These are phyloP conservation scores for Dipodomys merriami DNA, from an alignment of 2,113 vertebrate species.

Conservation along the genomic window DNA sequence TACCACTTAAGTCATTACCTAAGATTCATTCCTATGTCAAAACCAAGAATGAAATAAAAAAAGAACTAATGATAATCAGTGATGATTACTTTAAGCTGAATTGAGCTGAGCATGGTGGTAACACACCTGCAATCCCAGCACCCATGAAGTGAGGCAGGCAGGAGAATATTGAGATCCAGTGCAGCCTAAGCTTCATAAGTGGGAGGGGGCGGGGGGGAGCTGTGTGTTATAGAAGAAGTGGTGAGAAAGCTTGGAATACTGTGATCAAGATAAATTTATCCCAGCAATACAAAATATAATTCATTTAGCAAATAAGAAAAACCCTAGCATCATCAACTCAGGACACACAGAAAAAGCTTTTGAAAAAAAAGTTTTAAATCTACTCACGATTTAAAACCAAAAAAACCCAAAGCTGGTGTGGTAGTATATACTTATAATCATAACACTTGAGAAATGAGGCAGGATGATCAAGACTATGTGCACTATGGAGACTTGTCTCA, in stretches of 20 bases:
- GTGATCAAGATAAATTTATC: too few species aligned
- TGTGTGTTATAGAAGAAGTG: too few species aligned
- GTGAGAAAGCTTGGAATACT: too few species aligned
- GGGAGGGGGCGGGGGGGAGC: too few species aligned
- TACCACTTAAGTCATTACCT: neutral
- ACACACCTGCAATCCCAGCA: neutral
- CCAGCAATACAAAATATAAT: too few species aligned
- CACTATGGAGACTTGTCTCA: too few species aligned
- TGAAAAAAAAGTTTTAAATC: neutral
- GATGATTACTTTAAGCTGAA: neutral
- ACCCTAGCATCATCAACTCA: neutral
- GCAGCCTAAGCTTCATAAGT: neutral
- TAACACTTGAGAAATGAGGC: neutral
- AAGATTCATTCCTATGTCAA: neutral
- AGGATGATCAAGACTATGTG: too few species aligned
- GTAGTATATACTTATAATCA: neutral
- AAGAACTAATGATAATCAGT: neutral
- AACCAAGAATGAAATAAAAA: constrained; percentile 6
- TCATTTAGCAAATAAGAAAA: neutral
- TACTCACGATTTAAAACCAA: neutral
- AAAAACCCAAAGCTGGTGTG: neutral
- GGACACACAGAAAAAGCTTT: constrained; percentile 37
- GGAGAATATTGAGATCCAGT: neutral
- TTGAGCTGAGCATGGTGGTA: neutral
- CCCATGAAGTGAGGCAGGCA: neutral